phyloP scores from a whole-genome alignment of 2,113 vertebrate species.

The Spea multiplicata region DNA sequence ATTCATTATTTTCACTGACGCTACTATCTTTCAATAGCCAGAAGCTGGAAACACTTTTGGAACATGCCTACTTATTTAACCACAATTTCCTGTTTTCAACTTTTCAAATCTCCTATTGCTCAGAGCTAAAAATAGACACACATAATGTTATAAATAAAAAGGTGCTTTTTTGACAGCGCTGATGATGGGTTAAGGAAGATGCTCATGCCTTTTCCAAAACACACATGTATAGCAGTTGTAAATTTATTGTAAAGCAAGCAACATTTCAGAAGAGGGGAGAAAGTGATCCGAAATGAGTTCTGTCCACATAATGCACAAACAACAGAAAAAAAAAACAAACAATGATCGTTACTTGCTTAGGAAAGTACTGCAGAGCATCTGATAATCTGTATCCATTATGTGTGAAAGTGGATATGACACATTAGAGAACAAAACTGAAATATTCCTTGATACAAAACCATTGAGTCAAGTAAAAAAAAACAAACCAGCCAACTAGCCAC shows the following conservation, averaged over 20 bases:
- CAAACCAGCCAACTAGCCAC: too few species aligned
- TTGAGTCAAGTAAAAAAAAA: too few species aligned
- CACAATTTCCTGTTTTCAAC: slow-evolving; percentile 80
- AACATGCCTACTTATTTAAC: slow-evolving; percentile 69
- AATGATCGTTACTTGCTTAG: too few species aligned
- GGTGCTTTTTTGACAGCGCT: slow-evolving; percentile 23
- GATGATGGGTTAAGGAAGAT: not conserved
- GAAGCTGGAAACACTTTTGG: slow-evolving; percentile 74
- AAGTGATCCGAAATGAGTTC: too few species aligned
- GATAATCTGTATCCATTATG: too few species aligned
- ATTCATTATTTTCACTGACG: slow-evolving; percentile 16
- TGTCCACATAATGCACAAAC: too few species aligned
- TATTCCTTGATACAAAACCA: too few species aligned
- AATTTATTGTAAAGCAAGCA: slow-evolving; percentile 37
- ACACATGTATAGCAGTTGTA: not conserved
- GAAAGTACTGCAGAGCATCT: too few species aligned
- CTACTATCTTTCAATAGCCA: slow-evolving; percentile 47
- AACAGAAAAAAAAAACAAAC: too few species aligned
- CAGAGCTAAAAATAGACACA: slow-evolving; percentile 70
- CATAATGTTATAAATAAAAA: slow-evolving; percentile 35
- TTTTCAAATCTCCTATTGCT: slow-evolving; percentile 65
- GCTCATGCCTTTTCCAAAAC: slow-evolving; percentile 39
- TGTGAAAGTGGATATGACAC: too few species aligned
- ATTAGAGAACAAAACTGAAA: too few species aligned
- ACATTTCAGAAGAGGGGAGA: slow-evolving; percentile 7